phyloP scores from a whole-genome alignment of 2,113 vertebrate species.

The Galeopterus variegatus region DNA sequence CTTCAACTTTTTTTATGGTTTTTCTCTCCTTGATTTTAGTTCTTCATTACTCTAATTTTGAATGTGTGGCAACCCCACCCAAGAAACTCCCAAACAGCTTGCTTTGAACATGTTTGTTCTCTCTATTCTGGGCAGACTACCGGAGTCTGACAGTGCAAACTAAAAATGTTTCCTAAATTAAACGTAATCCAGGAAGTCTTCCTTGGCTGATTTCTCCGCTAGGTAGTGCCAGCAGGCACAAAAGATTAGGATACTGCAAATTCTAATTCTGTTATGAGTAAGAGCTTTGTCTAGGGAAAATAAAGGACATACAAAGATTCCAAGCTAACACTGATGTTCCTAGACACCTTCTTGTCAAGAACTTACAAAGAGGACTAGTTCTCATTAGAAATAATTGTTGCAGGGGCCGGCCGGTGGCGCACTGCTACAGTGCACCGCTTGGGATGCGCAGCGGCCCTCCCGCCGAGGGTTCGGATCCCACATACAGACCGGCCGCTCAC shows the following conservation, averaged over 20 bases:
- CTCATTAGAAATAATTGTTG: slow-evolving; percentile 32
- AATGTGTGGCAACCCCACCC: slow-evolving; percentile 6
- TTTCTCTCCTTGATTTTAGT: slow-evolving; percentile 22
- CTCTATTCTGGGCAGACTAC: slow-evolving; percentile 34
- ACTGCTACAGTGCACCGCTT: too few relatives aligned
- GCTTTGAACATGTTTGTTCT: slow-evolving; percentile 62
- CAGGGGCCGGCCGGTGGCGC: too few relatives aligned
- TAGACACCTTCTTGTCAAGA: slow-evolving; percentile 1
- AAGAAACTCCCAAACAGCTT: slow-evolving; percentile 54
- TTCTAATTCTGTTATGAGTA: slow-evolving; percentile 26
- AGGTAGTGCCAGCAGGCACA: background rate
- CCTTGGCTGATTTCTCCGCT: slow-evolving; percentile 35
- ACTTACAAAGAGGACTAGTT: slow-evolving; percentile 18
- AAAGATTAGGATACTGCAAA: slow-evolving; percentile 14
- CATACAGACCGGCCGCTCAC: too few relatives aligned
- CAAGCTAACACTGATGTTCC: background rate
- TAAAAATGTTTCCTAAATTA: slow-evolving; percentile 47
- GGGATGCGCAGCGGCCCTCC: too few relatives aligned
- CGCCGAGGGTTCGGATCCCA: too few relatives aligned
- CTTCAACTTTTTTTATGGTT: slow-evolving; percentile 28
- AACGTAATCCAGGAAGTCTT: slow-evolving; percentile 64
- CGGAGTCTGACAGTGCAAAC: background rate
- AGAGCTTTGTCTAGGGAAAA: slow-evolving; percentile 54
- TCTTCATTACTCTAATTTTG: slow-evolving; percentile 64
- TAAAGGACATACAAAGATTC: slow-evolving; percentile 29